Conservation (phyloP, 1,140 invertebrate genomes). For the Hypsibius dujardini region DNA sequence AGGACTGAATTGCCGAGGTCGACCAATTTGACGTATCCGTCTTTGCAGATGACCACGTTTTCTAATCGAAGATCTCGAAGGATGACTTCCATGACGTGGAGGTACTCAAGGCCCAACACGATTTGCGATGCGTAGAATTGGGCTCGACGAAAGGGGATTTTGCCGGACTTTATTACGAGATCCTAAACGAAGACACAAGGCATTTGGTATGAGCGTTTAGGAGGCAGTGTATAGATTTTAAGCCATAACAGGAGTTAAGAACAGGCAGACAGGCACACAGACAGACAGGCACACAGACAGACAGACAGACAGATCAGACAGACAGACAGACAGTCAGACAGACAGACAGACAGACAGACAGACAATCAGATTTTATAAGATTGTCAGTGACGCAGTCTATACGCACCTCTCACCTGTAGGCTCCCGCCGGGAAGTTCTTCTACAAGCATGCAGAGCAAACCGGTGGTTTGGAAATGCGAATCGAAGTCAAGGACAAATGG, state of each 20-base stretch:
- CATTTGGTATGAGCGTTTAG: too few species aligned
- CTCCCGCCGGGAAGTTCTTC: neutral
- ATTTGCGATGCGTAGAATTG: neutral
- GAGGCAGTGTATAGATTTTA: too few species aligned
- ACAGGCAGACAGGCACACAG: too few species aligned
- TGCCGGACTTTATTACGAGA: neutral
- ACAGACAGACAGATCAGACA: too few species aligned
- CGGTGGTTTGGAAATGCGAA: neutral
- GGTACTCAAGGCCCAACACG: neutral
- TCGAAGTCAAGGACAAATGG: neutral
- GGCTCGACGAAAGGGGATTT: neutral
- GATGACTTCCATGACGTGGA: neutral
- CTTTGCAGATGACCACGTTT: neutral
- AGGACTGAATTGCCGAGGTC: neutral
- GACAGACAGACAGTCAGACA: too few species aligned
- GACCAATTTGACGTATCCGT: neutral
- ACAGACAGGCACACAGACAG: too few species aligned
- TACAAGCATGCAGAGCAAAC: neutral
- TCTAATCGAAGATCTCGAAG: neutral
- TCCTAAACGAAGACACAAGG: neutral
- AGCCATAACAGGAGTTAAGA: too few species aligned
- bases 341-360: too few species aligned
- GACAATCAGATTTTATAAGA: too few species aligned
- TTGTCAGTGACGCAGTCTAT: too few species aligned
- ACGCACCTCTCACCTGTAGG: neutral